Evolutionary conservation across 64 coral and sea anemone genomes (phyloP), one percentile per base, ranked within the genome.

Genomic region (Astreopora myriophthalma): DNA sequence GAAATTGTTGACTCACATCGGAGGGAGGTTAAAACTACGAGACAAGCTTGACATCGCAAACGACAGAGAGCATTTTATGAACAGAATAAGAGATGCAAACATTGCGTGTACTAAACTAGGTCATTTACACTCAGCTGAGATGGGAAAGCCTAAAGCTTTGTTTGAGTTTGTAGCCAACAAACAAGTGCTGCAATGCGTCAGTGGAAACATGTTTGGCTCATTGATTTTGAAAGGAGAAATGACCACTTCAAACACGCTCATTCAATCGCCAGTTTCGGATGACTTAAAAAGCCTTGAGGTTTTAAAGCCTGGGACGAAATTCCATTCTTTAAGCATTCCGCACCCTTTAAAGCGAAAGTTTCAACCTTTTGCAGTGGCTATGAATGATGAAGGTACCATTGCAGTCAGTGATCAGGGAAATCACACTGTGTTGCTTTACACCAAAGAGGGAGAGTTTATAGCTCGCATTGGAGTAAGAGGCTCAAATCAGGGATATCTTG

Each of bases 131-230:
- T 39, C 31, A 6, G 94, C 78, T 16, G 67, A 90, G 36, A 75
- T 27, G 10, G 46, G 80, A 37, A 87, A 87, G 39, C 70, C 65
- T 11, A 88, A 79, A 49, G 52, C 85, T 34, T 63, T 92, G 28
- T 84, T 74, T 10, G 48, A 92, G 33, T 95, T 95, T 70, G 19
- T 74, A 27, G 28, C 22, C n/a, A 92, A 82, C 55, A 86, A 68
- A 57, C 83, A 95, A 63, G 70, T 95, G 4, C 73, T 91, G 67
- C 94, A 95, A 68, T 88, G 85, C 14, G 67, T 95, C 13, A 95
- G 63, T 71, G 77, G 89, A 28, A 91, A 62, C 37, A 48, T 72
- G 48, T 95, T 95, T 84, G 94, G 94, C 11, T 25, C 19, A 58
- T 66, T 95, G 23, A 72, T 24, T 74, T 34, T 37, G 22, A 64